These are phyloP conservation scores for Callosobruchus maculatus DNA, from an alignment of 2,888 invertebrate genomes.

Conservation along the genomic window DNA sequence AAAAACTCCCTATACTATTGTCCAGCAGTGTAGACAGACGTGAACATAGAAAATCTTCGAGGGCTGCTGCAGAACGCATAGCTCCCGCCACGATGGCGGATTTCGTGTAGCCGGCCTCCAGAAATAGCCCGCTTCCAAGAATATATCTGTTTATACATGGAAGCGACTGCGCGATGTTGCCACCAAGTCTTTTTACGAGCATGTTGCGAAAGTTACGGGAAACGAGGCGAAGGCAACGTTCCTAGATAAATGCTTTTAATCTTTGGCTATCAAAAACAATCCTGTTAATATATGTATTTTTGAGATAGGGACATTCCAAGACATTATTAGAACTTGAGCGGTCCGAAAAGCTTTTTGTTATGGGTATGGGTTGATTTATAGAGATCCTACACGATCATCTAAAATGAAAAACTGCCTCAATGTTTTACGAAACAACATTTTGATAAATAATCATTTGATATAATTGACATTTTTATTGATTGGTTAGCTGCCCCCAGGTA, in stretches of 20 bases:
- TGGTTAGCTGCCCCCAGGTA: too few relatives aligned
- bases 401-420: too few relatives aligned
- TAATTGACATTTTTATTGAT: too few relatives aligned
- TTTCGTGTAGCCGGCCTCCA: not conserved
- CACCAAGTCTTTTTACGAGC: not conserved
- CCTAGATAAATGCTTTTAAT: not conserved
- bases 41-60: not conserved
- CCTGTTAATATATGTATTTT: not conserved
- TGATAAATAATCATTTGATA: too few relatives aligned
- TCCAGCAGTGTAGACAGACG: not conserved
- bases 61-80: not conserved
- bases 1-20: not conserved
- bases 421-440: too few relatives aligned
- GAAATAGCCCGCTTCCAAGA: not conserved
- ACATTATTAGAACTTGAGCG: too few relatives aligned
- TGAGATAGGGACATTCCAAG: not conserved
- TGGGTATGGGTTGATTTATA: too few relatives aligned
- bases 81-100: not conserved
- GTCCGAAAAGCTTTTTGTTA: too few relatives aligned
- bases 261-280: too few relatives aligned
- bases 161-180: not conserved
- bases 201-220: not conserved
- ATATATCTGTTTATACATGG: not conserved
- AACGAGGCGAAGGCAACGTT: not conserved
- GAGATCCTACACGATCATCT: too few relatives aligned